Percentiles rank a stretch among this genome's conserved stretches.
These are phyloP conservation scores for Callorhinus ursinus DNA, from an alignment of 2,113 vertebrate species.

Conservation along the genomic window DNA sequence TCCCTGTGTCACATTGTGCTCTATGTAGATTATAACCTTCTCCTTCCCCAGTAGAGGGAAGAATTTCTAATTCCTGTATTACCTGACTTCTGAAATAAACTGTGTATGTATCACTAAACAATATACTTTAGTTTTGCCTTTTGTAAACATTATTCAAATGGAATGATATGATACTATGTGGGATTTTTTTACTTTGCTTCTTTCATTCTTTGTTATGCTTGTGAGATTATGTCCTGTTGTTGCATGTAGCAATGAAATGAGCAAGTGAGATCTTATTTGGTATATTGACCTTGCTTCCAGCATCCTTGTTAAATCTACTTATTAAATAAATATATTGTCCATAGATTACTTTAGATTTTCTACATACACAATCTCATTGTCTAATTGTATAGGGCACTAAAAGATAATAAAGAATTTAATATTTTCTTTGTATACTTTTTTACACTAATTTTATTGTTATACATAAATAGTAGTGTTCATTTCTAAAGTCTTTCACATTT, in stretches of 20 bases:
- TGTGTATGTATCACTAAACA: background rate
- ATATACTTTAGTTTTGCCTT: background rate
- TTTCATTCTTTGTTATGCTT: background rate
- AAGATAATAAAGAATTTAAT: constrained; percentile 67
- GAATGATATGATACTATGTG: background rate
- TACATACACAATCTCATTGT: background rate
- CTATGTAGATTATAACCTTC: background rate
- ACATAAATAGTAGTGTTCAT: constrained; percentile 4
- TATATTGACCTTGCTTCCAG: background rate
- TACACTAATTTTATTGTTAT: constrained; percentile 60
- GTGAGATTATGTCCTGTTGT: background rate
- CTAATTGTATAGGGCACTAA: constrained; percentile 20
- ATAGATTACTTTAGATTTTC: background rate
- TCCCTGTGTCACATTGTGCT: too few species aligned
- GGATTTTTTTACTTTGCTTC: background rate
- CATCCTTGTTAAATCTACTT: background rate
- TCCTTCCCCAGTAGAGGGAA: background rate
- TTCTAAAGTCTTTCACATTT: background rate
- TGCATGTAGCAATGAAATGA: background rate
- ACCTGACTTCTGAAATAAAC: background rate
- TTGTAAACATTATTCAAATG: background rate
- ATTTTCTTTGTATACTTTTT: constrained; percentile 72
- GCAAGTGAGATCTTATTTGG: background rate
- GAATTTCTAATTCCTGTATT: background rate
- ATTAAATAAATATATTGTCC: background rate